Percentiles rank a stretch among this genome's conserved stretches.
Conservation (phyloP, 2,797 vertebrate species). For the Euphonia xanthogaster region DNA sequence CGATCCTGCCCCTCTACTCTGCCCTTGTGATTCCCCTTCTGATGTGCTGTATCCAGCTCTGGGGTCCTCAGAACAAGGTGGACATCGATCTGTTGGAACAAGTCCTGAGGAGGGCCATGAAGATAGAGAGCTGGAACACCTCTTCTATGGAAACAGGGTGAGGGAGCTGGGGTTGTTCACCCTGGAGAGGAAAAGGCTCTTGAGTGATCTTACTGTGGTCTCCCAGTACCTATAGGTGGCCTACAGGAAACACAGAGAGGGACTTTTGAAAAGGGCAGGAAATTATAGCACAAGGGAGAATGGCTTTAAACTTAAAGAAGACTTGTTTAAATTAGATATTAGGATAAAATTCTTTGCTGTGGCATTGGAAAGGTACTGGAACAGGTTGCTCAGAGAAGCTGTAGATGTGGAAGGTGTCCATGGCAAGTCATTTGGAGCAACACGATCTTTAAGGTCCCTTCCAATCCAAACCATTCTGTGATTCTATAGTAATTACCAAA, state of each 20-base stretch:
- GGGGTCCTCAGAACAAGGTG: accelerated
- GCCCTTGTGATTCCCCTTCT: neutral
- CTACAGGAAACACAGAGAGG: neutral
- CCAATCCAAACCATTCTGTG: neutral
- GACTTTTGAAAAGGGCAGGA: neutral
- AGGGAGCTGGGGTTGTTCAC: neutral
- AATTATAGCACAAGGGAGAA: neutral
- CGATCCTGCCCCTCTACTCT: neutral
- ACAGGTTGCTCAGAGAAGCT: neutral
- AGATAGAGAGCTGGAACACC: neutral
- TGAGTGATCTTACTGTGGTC: neutral
- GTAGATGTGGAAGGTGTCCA: neutral
- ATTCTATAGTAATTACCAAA: neutral
- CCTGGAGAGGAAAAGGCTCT: neutral
- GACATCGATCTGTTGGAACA: neutral
- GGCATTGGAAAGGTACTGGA: neutral
- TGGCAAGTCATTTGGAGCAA: neutral
- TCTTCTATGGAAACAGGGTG: neutral
- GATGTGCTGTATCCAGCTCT: neutral
- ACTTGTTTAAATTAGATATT: neutral
- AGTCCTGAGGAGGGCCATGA: neutral
- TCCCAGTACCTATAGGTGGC: neutral
- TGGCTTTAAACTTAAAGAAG: neutral
- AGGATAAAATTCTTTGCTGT: neutral
- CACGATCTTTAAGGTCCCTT: neutral